A percentile compares a stretch with the other conserved stretches of the same genome.
Conservation (phyloP, 2,888 invertebrate genomes). For the Megamerina dolium region DNA sequence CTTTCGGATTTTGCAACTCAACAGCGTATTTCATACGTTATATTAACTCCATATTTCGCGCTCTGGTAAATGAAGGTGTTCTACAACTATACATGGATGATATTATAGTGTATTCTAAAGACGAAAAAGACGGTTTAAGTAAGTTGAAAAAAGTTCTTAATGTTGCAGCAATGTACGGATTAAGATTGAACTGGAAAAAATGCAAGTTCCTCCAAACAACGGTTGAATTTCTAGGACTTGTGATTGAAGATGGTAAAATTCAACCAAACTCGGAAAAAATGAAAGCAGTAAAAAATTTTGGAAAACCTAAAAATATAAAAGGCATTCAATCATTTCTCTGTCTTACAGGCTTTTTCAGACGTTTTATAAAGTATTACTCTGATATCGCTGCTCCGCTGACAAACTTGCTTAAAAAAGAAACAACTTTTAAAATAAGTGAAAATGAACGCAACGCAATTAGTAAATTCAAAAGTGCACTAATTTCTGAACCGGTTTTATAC, state of each 20-base stretch:
- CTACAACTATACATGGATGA: slow-evolving; percentile 14
- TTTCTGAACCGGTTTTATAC: slow-evolving; percentile 9
- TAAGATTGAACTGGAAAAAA: slow-evolving; percentile 19
- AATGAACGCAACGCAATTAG: slow-evolving; percentile 8
- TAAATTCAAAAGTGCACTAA: slow-evolving; percentile 9
- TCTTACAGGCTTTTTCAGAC: not conserved
- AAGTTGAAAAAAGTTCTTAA: slow-evolving; percentile 14
- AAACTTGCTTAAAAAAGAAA: slow-evolving; percentile 7
- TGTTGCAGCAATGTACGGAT: slow-evolving; percentile 7
- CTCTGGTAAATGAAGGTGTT: not conserved
- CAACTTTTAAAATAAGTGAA: slow-evolving; percentile 5
- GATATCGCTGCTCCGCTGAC: not conserved
- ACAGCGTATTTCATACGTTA: slow-evolving; percentile 15
- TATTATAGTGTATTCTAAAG: slow-evolving; percentile 6
- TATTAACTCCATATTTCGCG: slow-evolving; percentile 14
- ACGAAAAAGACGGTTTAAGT: slow-evolving; percentile 8
- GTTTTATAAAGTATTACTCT: not conserved
- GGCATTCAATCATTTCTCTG: not conserved
- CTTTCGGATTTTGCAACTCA: too few species aligned
- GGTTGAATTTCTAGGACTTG: slow-evolving; percentile 13
- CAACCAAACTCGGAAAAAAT: not conserved
- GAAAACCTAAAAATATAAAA: not conserved
- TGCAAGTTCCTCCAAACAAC: slow-evolving; percentile 13
- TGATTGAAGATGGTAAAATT: slow-evolving; percentile 2
- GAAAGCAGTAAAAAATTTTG: not conserved